Conservation (phyloP, 2,888 invertebrate species). For the Aspidiotus rigidus region DNA sequence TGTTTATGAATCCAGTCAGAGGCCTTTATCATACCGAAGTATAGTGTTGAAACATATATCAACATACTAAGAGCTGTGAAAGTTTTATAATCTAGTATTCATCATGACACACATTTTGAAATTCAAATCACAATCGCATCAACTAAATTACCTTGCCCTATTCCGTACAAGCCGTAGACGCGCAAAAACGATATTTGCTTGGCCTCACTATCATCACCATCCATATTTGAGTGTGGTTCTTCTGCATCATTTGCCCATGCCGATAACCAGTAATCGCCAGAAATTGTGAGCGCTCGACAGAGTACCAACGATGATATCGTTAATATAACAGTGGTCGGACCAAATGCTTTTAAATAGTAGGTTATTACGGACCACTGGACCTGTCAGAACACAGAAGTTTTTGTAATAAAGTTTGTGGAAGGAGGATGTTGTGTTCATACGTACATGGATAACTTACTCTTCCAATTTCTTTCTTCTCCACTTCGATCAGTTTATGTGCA, state of each 20-base stretch:
- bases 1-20: slow-evolving; percentile 34
- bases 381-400: slow-evolving; percentile 43
- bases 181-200: slow-evolving; percentile 54
- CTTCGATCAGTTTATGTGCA: slow-evolving; percentile 74
- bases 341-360: slow-evolving; percentile 78
- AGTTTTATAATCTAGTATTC: too few relatives aligned
- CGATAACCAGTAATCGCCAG: slow-evolving; percentile 78
- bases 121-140: too few relatives aligned
- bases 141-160: slow-evolving; percentile 69
- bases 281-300: slow-evolving; percentile 75
- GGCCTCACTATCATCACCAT: too few relatives aligned
- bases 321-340: slow-evolving; percentile 59
- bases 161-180: slow-evolving; percentile 77
- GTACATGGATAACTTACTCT: slow-evolving; percentile 49
- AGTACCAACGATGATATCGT: slow-evolving; percentile 71
- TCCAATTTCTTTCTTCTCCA: slow-evolving; percentile 84
- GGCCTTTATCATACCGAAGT: slow-evolving; percentile 47
- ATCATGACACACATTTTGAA: too few relatives aligned
- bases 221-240: too few relatives aligned
- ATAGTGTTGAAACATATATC: slow-evolving; percentile 45
- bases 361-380: slow-evolving; percentile 82
- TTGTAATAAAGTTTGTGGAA: too few relatives aligned
- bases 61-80: too few relatives aligned
- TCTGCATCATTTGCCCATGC: slow-evolving; percentile 64
- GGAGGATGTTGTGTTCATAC: too few relatives aligned